Evolutionary conservation across 2,888 invertebrate species (phyloP), one percentile per base, ranked within the genome.

Genomic region (Epinotia bilunana): DNA sequence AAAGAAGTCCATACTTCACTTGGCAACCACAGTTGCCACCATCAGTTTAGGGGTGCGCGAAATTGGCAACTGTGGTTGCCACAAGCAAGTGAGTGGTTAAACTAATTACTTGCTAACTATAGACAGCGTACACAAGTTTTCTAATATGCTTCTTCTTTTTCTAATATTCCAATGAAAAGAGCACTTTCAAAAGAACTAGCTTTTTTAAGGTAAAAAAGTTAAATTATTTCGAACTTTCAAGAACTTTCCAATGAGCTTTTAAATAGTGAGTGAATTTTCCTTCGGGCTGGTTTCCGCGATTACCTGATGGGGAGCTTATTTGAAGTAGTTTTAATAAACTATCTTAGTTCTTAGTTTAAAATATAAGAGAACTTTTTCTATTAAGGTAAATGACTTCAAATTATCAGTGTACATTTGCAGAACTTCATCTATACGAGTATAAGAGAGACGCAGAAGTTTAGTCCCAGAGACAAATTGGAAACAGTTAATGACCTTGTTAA

Each of bases 331-430:
- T 68, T 60, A 20, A 46, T n/a, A 23, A 60, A 60, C 58, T 46
- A 69, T 60, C 58, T 69, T 69, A 68, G 58, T 58, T 58, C 58
- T 68, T 58, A 69, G 58, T 58, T 68, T 58, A 68, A 68, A 58
- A 58, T 68, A n/a, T 58, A 58, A 58, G 39, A 20, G 20, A 58
- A 68, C 55, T 68, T 69, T 60, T 69, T 60, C 69, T 69, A 74
- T 61, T 55, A 58, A 60, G 46, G 60, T 69, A 28, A 58, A 46
- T 11, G 58, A 58, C n/a, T 69, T 68, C 23, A 43, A 57, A 68
- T 68, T 58, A 23, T 13, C 20, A 20, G 33, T 9, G 39, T 43
- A 39, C 12, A 12, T 68, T 57, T 16, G 16, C n/a, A 9, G 20
- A 55, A 33, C 55, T 67, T 55, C 12, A 2, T n/a, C 49, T 39